These are phyloP conservation scores for Dasyornis broadbenti DNA, from an alignment of 2,113 vertebrate species.

Conservation along the genomic window DNA sequence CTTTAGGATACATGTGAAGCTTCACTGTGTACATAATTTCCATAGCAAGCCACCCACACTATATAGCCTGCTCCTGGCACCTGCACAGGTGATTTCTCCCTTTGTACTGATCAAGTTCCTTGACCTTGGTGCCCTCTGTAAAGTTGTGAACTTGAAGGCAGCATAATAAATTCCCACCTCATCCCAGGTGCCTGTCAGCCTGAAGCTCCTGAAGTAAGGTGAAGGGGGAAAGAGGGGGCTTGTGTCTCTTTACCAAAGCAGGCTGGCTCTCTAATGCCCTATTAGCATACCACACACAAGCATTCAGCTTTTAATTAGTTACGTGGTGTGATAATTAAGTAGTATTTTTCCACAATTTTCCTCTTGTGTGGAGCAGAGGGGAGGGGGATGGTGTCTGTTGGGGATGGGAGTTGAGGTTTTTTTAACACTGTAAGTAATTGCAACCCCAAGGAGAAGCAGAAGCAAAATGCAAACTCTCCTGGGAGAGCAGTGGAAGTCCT, in stretches of 20 bases:
- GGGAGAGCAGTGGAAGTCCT: neutral
- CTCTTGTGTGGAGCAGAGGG: constrained; percentile 36
- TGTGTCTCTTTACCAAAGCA: constrained; percentile 61
- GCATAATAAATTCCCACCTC: constrained; percentile 71
- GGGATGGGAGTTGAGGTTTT: constrained; percentile 42
- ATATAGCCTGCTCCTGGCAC: neutral
- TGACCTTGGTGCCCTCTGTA: constrained; percentile 60
- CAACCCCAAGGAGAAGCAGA: constrained; percentile 58
- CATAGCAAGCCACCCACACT: neutral
- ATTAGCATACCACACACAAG: constrained; percentile 73
- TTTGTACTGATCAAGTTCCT: constrained; percentile 27
- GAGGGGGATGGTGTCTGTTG: constrained; percentile 21
- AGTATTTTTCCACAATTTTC: constrained; percentile 68
- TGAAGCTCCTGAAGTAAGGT: constrained; percentile 48
- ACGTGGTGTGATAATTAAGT: constrained; percentile 77
- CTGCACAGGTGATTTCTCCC: constrained; percentile 36
- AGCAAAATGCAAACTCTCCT: constrained; percentile 20
- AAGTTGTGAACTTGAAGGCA: constrained; percentile 42
- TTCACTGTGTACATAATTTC: neutral
- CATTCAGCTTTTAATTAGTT: constrained; percentile 76
- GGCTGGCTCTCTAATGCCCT: constrained; percentile 64
- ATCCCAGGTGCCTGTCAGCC: constrained; percentile 69
- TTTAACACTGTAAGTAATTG: constrained; percentile 63
- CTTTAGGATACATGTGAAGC: neutral
- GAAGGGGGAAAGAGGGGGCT: constrained; percentile 50